Conservation (phyloP, 1,140 invertebrate species). For the Eupristina koningsbergeri region DNA sequence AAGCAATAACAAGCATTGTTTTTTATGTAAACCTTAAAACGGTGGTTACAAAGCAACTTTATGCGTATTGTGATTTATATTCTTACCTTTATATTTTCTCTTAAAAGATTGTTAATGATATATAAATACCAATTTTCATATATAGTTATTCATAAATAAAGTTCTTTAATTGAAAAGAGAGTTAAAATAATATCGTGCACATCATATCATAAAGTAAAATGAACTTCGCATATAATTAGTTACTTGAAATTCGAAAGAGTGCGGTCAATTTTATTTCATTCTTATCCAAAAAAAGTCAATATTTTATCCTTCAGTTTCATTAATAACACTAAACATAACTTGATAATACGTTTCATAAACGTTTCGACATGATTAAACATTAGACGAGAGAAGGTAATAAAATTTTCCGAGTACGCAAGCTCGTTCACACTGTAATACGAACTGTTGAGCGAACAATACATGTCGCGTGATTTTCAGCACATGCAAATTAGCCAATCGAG, state of each 20-base stretch:
- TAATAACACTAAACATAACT: background rate
- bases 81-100: too few relatives aligned
- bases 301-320: background rate
- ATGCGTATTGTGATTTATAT: too few relatives aligned
- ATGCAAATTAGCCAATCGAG: background rate
- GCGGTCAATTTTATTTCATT: background rate
- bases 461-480: background rate
- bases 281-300: background rate
- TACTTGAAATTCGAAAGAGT: background rate
- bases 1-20: too few relatives aligned
- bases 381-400: constrained; percentile 4
- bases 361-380: background rate
- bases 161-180: too few relatives aligned
- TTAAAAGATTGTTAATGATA: too few relatives aligned
- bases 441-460: background rate
- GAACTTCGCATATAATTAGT: too few relatives aligned
- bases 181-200: too few relatives aligned
- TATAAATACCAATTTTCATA: too few relatives aligned
- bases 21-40: too few relatives aligned
- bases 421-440: background rate
- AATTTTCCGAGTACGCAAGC: background rate
- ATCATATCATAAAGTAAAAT: too few relatives aligned
- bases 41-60: too few relatives aligned
- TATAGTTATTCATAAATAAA: too few relatives aligned
- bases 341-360: background rate